phyloP scores from a whole-genome alignment of 2,888 invertebrate genomes.

The Panzeria rudis region DNA sequence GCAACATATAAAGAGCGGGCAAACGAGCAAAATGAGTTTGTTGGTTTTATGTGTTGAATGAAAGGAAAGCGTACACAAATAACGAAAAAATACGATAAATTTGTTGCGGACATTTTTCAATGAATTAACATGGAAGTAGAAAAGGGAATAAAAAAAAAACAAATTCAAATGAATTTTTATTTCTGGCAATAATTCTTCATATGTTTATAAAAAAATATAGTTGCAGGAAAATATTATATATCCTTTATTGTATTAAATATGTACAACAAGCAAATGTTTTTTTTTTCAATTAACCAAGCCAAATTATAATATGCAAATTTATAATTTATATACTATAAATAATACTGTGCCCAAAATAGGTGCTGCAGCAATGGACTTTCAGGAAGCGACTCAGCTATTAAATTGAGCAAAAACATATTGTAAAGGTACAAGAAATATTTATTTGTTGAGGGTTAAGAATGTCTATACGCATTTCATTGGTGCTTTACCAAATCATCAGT shows the following conservation, averaged over 20 bases:
- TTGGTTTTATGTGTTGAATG: slow-evolving; percentile 40
- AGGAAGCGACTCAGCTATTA: no score
- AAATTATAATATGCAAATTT: neutral
- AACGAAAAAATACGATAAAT: slow-evolving; percentile 15
- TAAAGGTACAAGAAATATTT: no score
- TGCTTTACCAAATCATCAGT: no score
- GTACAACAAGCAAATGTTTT: slow-evolving; percentile 29
- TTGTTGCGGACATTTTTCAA: slow-evolving; percentile 61
- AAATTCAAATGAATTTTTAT: slow-evolving; percentile 62
- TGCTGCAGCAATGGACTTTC: no score
- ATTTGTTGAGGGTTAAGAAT: no score
- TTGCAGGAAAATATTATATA: slow-evolving; percentile 31
- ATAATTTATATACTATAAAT: no score
- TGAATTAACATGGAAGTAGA: slow-evolving; percentile 58
- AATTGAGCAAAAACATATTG: no score
- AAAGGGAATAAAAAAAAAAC: slow-evolving; percentile 40
- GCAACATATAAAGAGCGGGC: slow-evolving; percentile 32
- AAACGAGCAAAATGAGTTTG: slow-evolving; percentile 61
- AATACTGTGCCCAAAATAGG: no score
- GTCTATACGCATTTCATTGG: no score
- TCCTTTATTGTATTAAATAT: slow-evolving; percentile 27
- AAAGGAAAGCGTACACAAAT: slow-evolving; percentile 31
- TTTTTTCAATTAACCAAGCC: neutral
- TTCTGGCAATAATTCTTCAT: slow-evolving; percentile 52
- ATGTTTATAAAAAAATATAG: slow-evolving; percentile 42